These are phyloP conservation scores for Chanos chanos DNA, from an alignment of 2,797 vertebrate genomes.

Conservation along the genomic window DNA sequence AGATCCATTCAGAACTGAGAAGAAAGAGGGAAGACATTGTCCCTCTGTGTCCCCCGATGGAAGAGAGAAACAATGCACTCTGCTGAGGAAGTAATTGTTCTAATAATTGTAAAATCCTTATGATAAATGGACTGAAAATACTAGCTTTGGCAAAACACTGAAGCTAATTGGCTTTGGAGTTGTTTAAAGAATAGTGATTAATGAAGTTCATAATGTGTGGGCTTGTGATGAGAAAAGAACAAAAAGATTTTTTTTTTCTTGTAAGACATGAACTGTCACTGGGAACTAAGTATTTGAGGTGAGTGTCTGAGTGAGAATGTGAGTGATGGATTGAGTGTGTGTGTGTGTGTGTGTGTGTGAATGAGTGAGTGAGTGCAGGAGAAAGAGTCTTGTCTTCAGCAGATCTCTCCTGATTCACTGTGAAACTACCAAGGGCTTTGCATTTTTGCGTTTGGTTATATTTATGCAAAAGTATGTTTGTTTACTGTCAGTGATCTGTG, in stretches of 20 bases:
- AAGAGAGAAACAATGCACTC: conserved; percentile 33
- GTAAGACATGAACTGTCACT: conserved; percentile 32
- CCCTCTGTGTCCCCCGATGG: conserved; percentile 37
- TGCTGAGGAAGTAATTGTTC: conserved; percentile 49
- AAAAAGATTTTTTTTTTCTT: conserved; percentile 14
- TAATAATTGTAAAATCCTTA: conserved; percentile 52
- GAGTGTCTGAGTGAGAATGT: not conserved
- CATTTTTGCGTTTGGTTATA: too few species aligned
- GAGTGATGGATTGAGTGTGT: not conserved
- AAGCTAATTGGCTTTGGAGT: conserved; percentile 49
- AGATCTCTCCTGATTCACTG: too few species aligned
- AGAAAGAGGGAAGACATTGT: conserved; percentile 22
- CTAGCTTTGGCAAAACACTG: conserved; percentile 42
- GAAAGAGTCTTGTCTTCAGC: too few species aligned
- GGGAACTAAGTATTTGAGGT: not conserved
- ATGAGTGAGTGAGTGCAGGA: not conserved
- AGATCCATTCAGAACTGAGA: conserved; percentile 34
- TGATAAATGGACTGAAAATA: conserved; percentile 53
- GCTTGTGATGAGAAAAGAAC: conserved; percentile 10
- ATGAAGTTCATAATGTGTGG: conserved; percentile 45
- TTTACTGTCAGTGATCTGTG: too few species aligned
- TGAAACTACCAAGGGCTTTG: too few species aligned
- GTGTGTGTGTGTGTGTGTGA: not conserved
- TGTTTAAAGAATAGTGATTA: conserved; percentile 54
- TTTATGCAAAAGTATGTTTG: too few species aligned